Evolutionary conservation across 2,113 vertebrate genomes (phyloP).

Genomic region (Indicator maculatus): DNA sequence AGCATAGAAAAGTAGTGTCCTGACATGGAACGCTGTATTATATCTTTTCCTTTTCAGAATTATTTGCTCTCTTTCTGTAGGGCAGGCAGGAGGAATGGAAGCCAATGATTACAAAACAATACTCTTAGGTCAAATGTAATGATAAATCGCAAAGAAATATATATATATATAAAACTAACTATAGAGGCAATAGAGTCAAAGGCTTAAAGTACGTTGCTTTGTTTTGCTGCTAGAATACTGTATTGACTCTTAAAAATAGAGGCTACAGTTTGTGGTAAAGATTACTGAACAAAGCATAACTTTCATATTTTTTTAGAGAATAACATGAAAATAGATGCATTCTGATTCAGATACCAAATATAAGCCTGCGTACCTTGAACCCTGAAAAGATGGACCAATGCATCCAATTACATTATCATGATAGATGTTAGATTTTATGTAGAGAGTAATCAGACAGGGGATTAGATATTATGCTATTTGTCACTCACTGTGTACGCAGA

Average conservation of each 20-base stretch:
- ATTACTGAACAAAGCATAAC: not conserved
- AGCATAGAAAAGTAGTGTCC: not conserved
- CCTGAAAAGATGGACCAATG: constrained; percentile 34
- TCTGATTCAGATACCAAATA: not conserved
- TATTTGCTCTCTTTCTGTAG: not conserved
- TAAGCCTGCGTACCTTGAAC: not conserved
- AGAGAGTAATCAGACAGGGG: constrained; percentile 16
- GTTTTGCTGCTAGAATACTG: not conserved
- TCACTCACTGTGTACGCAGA: not conserved
- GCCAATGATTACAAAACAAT: not conserved
- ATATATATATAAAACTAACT: not conserved
- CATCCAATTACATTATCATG: not conserved
- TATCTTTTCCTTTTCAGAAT: not conserved
- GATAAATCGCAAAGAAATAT: not conserved
- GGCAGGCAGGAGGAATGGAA: not conserved
- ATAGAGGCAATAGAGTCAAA: not conserved
- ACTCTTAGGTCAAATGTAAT: not conserved
- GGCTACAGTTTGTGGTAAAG: not conserved
- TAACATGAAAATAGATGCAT: not conserved
- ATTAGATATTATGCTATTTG: constrained; percentile 44
- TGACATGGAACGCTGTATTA: not conserved
- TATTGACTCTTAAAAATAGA: not conserved
- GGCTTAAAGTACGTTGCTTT: not conserved
- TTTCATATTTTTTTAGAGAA: not conserved
- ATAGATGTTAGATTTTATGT: constrained; percentile 22